Conservation (phyloP, 2,888 invertebrate genomes). For the Lymantria monacha region DNA sequence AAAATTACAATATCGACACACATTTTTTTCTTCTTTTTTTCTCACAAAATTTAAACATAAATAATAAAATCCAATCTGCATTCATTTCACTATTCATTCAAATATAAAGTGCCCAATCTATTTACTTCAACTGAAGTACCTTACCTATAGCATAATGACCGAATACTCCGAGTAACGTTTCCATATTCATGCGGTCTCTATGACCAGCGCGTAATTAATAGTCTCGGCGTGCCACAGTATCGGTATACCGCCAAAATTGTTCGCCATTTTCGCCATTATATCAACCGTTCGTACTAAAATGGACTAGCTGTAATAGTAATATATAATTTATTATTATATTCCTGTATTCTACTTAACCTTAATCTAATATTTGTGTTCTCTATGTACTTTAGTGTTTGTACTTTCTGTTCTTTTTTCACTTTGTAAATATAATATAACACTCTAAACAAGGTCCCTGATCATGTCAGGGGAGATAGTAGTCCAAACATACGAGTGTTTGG, state of each 20-base stretch:
- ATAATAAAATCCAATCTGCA: neutral
- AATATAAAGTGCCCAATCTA: slow-evolving; percentile 8
- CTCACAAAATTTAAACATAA: too few relatives aligned
- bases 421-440: too few relatives aligned
- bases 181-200: slow-evolving; percentile 60
- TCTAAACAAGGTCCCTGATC: too few relatives aligned
- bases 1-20: too few relatives aligned
- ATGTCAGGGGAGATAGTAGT: too few relatives aligned
- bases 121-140: slow-evolving; percentile 23
- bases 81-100: neutral
- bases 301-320: neutral
- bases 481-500: too few relatives aligned
- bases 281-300: neutral
- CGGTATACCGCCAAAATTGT: neutral
- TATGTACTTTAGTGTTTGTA: too few relatives aligned
- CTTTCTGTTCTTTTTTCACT: too few relatives aligned
- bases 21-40: too few relatives aligned
- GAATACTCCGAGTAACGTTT: slow-evolving; percentile 55
- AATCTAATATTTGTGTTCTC: too few relatives aligned
- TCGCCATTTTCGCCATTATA: neutral
- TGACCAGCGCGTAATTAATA: slow-evolving; percentile 60
- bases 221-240: slow-evolving; percentile 11
- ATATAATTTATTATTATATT: too few relatives aligned
- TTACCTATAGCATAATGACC: slow-evolving; percentile 48
- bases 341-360: too few relatives aligned